Base-by-base conservation (phyloP, 2,888 invertebrate genomes). In the Xestia sexstrigata region DNA sequence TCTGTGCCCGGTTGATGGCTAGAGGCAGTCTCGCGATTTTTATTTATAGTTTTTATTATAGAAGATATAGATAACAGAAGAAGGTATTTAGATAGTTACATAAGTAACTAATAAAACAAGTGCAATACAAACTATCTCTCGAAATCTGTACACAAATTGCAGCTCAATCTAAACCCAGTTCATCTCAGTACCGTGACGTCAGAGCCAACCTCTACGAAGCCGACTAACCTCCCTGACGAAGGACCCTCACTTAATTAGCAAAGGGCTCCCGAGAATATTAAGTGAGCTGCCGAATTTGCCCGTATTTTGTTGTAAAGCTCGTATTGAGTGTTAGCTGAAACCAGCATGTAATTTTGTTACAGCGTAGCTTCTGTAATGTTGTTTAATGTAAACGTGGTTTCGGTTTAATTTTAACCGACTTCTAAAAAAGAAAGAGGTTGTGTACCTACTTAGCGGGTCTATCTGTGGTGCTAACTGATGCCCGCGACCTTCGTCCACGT, bases 181-280 rank as follows among this genome's bases (percentile, higher is more conserved):
- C 58, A 52, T 42, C 13, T 3, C 60, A 45, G 8, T 17, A 23
- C 2, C 26, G 47, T 80, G 76, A 80, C 80, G 80, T 80, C 69
- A 81, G 17, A 26, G 17, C 11, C 49, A n/a, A 35, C 3, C 42
- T 13, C 15, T 4, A 7, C 65, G 74, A 76, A 74, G 52, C 69
- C 58, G 26, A 6, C 52, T 26, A 84, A 55, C 49, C 62, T 62
- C 58, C 42, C 55, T 49, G 39, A 52, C 45, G 58, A 70, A 77
- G 79, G 49, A 76, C 74, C 67, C 76, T 0, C 85, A 82, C 79
- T 85, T 85, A 84, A 84, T 84, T 84, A 79, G 42, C 15, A 26
- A 35, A 52, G 60, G 45, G 26, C 66, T 9, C 42, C 20, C 2
- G 62, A 35, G 85, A 85, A 84, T 82, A 79, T 75, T 76, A 82